Percentiles rank a stretch among this genome's conserved stretches.
phyloP scores from a whole-genome alignment of 23 tunicate genomes.

The Trididemnum clinides region DNA sequence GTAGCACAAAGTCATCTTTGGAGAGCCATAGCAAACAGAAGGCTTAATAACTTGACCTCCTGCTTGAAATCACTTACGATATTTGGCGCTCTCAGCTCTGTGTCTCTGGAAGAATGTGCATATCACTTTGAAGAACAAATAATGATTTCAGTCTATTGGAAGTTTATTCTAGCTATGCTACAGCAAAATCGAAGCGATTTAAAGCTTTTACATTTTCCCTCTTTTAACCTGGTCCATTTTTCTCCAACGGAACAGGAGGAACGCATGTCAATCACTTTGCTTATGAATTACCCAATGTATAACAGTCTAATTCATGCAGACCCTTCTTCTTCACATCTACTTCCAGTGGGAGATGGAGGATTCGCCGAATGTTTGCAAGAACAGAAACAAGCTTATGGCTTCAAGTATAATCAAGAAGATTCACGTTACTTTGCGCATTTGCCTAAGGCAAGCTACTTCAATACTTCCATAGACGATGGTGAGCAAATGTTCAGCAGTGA shows the following conservation, averaged over 20 bases:
- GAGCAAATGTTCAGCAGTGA: not conserved
- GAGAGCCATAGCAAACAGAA: slow-evolving; percentile 38
- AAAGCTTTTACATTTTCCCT: slow-evolving; percentile 22
- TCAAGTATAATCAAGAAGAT: slow-evolving; percentile 1
- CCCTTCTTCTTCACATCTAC: not conserved
- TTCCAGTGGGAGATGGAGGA: slow-evolving; percentile 6
- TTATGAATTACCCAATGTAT: slow-evolving; percentile 11
- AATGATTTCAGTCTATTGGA: slow-evolving; percentile 21
- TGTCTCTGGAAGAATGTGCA: slow-evolving; percentile 6
- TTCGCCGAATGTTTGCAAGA: not conserved
- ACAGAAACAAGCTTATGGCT: slow-evolving; percentile 40
- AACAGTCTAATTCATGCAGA: slow-evolving; percentile 34
- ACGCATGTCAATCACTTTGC: slow-evolving; percentile 25
- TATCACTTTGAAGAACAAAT: slow-evolving; percentile 10
- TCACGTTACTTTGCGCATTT: slow-evolving; percentile 38
- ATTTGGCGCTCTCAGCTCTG: slow-evolving; percentile 16
- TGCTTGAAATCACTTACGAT: slow-evolving; percentile 14
- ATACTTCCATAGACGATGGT: not conserved
- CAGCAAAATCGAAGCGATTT: not conserved
- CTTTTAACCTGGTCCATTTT: not conserved
- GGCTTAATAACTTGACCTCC: not conserved
- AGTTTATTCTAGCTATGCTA: not conserved
- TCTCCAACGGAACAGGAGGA: slow-evolving; percentile 30
- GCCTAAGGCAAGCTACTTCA: not conserved
- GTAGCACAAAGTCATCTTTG: slow-evolving; percentile 32